Percentiles rank a stretch among this genome's conserved stretches.
phyloP scores from a whole-genome alignment of 2,888 invertebrate species.

The Phengaris arion region DNA sequence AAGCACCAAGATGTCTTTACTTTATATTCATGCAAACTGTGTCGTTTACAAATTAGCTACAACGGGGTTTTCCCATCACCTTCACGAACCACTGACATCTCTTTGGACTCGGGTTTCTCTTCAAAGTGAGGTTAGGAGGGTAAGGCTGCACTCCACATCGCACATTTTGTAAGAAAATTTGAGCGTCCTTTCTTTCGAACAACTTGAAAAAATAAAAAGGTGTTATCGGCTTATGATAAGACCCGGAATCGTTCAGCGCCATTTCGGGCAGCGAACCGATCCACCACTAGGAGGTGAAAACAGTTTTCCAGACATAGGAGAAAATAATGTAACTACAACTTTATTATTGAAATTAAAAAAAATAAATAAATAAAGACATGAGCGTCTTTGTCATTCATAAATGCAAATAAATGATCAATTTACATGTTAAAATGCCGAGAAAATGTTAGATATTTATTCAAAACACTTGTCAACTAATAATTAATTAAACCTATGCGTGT shows the following conservation, averaged over 20 bases:
- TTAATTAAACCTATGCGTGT: neutral
- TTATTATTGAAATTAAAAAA: neutral
- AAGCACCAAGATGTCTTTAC: neutral
- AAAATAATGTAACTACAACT: too few species aligned
- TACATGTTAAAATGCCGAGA: neutral
- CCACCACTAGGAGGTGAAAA: too few species aligned
- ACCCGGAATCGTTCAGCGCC: too few species aligned
- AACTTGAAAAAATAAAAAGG: too few species aligned
- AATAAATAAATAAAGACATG: neutral
- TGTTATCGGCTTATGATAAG: too few species aligned
- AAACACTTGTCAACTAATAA: neutral
- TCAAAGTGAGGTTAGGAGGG: too few species aligned
- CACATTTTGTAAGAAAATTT: too few species aligned
- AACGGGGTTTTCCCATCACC: neutral
- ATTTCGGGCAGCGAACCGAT: too few species aligned
- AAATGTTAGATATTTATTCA: slow-evolving; percentile 3
- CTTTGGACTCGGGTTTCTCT: too few species aligned
- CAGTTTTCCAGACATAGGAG: too few species aligned
- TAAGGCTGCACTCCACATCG: too few species aligned
- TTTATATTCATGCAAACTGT: neutral
- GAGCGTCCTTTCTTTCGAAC: too few species aligned
- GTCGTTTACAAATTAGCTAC: neutral
- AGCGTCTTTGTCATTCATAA: neutral
- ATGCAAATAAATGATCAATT: neutral
- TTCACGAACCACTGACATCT: neutral